These are phyloP conservation scores for Semaprochilodus insignis DNA, from an alignment of 2,797 vertebrate genomes.

Conservation along the genomic window DNA sequence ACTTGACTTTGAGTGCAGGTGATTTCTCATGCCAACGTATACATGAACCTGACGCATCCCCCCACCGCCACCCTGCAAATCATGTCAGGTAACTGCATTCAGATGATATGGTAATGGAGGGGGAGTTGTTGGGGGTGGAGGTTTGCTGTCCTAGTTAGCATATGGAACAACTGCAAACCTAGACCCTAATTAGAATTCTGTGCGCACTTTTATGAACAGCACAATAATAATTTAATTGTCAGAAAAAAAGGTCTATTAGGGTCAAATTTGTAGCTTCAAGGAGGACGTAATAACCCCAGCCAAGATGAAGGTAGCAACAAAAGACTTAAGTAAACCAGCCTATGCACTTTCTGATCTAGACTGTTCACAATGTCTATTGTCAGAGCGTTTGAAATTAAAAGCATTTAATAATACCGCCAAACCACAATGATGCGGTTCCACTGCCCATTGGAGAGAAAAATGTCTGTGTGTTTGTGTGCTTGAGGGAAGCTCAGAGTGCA, in stretches of 20 bases:
- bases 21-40: constrained; percentile 78
- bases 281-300: constrained; percentile 51
- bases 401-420: constrained; percentile 19
- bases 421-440: not conserved
- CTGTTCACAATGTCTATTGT: constrained; percentile 17
- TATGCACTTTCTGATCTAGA: constrained; percentile 23
- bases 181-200: constrained; percentile 75
- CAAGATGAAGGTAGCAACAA: constrained; percentile 61
- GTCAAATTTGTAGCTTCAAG: constrained; percentile 71
- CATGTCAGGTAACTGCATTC: constrained; percentile 83
- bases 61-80: constrained; percentile 76
- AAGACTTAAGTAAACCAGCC: constrained; percentile 52
- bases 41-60: constrained; percentile 78
- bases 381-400: constrained; percentile 16
- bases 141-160: constrained; percentile 83
- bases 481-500: constrained; percentile 16
- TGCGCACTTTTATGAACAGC: constrained; percentile 69
- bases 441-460: constrained; percentile 3
- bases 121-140: constrained; percentile 59
- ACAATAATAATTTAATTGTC: constrained; percentile 81
- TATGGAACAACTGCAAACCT: constrained; percentile 77
- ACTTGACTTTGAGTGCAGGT: constrained; percentile 82
- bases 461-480: constrained; percentile 27
- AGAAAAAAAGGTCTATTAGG: constrained; percentile 66
- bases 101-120: constrained; percentile 83